Evolutionary conservation across 2,113 vertebrate genomes (phyloP).

Genomic region (Mugil cephalus): DNA sequence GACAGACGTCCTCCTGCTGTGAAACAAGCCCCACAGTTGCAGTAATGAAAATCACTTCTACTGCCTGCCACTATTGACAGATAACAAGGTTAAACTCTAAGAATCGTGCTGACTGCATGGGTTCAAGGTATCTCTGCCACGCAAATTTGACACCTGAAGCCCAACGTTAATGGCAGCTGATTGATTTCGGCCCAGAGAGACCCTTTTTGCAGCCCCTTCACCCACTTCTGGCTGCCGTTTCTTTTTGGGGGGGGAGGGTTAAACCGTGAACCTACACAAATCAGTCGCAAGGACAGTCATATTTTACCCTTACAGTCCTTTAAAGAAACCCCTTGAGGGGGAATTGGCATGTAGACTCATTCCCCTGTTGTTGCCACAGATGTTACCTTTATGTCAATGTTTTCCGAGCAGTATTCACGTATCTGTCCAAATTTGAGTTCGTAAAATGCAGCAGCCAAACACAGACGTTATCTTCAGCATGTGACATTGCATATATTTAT

Average conservation of each 20-base stretch:
- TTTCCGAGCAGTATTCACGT: background rate
- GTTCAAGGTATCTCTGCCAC: conserved; percentile 49
- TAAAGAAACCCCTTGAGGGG: conserved; percentile 5
- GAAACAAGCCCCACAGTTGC: conserved; percentile 56
- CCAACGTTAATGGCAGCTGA: conserved; percentile 69
- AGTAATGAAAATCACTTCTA: conserved; percentile 65
- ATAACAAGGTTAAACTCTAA: conserved; percentile 77
- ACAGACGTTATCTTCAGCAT: conserved; percentile 70
- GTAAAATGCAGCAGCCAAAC: conserved; percentile 36
- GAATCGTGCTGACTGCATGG: conserved; percentile 64
- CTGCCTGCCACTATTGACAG: conserved; percentile 71
- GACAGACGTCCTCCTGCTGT: conserved; percentile 63
- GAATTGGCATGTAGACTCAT: conserved; percentile 9
- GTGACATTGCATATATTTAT: conserved; percentile 23
- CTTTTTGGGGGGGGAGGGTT: conserved; percentile 10
- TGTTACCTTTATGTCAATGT: background rate
- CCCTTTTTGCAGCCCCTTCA: conserved; percentile 33
- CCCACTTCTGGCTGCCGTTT: conserved; percentile 21
- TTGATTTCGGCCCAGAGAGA: conserved; percentile 66
- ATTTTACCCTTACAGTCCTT: conserved; percentile 18
- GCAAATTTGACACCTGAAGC: conserved; percentile 77
- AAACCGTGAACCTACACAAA: conserved; percentile 20
- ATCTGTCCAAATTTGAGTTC: background rate
- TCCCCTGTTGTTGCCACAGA: conserved; percentile 38
- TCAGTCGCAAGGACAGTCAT: conserved; percentile 21